These are phyloP conservation scores for Lithophane leautieri DNA, from an alignment of 2,888 invertebrate genomes.

Conservation along the genomic window DNA sequence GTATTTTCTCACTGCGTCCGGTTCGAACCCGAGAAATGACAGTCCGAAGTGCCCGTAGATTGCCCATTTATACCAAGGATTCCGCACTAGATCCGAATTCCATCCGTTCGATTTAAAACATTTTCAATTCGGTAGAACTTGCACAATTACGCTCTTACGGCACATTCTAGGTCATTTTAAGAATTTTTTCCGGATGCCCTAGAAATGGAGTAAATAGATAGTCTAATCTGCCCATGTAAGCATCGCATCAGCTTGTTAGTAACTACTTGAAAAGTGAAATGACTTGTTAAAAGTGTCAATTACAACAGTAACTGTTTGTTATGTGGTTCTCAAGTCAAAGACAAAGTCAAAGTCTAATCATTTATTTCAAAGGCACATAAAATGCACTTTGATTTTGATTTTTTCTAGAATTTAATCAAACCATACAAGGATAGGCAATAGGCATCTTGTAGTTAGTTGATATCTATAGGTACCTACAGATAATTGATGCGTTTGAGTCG, in stretches of 20 bases:
- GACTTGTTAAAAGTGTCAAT: constrained; percentile 14
- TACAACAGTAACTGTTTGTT: not conserved
- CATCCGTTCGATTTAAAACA: no score
- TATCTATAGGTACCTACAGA: not conserved
- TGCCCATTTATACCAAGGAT: no score
- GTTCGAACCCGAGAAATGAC: no score
- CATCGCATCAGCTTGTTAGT: not conserved
- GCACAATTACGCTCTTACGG: no score
- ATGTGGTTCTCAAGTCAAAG: constrained; percentile 5
- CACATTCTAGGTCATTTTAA: no score
- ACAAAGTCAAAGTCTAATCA: no score
- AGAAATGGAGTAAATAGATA: not conserved
- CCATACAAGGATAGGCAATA: not conserved
- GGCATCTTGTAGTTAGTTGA: not conserved
- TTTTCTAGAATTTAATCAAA: not conserved
- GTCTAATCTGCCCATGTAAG: not conserved
- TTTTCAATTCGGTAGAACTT: no score
- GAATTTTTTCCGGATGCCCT: not conserved
- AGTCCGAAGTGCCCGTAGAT: no score
- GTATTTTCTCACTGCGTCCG: no score
- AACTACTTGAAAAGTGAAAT: constrained; percentile 4
- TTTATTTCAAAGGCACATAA: no score
- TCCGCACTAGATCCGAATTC: no score
- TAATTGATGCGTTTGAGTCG: not conserved
- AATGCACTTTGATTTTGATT: no score